A percentile compares a stretch with the other conserved stretches of the same genome.
Evolutionary conservation across 1,140 invertebrate genomes (phyloP).

Genomic region (Atta colombica): DNA sequence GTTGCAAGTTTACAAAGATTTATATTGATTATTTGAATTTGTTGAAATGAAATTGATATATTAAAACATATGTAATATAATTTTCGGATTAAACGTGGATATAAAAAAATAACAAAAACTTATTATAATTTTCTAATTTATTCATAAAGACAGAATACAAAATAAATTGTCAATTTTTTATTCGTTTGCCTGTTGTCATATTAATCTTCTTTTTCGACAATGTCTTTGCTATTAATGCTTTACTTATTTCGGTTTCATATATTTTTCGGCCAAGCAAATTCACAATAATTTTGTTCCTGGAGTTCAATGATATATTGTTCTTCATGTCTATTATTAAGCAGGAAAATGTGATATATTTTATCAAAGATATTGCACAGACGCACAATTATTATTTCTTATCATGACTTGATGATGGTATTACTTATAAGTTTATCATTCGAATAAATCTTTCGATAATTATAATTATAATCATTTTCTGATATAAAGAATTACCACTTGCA

Average conservation of each 20-base stretch:
- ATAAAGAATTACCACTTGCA: not conserved
- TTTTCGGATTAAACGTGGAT: not conserved
- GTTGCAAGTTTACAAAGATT: not conserved
- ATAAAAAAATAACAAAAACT: not conserved
- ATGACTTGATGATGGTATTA: not conserved
- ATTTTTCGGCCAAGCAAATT: constrained; percentile 40
- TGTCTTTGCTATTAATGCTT: not conserved
- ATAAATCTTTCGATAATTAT: not conserved
- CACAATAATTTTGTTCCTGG: constrained; percentile 5
- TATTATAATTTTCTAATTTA: not conserved
- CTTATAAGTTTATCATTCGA: not conserved
- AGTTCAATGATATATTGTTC: not conserved
- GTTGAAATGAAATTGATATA: not conserved
- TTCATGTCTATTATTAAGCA: not conserved
- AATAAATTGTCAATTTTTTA: constrained; percentile 6
- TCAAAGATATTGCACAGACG: not conserved
- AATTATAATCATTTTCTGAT: not conserved
- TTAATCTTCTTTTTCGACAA: not conserved
- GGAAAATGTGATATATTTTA: constrained; percentile 14
- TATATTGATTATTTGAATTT: not conserved
- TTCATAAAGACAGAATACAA: not conserved
- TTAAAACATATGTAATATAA: not conserved
- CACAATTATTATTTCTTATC: not conserved
- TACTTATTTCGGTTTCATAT: not conserved
- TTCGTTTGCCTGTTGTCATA: not conserved